Conservation (phyloP, 2,797 vertebrate genomes). For the Onychomys arenicola region DNA sequence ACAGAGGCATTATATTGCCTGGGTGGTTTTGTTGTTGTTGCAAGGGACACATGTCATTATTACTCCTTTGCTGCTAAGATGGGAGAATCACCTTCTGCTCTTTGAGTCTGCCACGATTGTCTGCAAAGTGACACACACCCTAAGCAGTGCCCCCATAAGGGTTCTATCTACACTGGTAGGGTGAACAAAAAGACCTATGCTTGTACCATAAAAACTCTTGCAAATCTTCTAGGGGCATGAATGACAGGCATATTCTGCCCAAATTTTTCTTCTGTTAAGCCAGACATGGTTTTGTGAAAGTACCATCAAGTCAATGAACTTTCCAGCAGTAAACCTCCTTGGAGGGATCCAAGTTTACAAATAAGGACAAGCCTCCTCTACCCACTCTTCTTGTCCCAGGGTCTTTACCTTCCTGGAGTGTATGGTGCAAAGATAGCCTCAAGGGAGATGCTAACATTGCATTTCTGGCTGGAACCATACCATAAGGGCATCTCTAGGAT, state of each 20-base stretch:
- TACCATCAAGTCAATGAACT: not conserved
- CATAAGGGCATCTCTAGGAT: slow-evolving; percentile 23
- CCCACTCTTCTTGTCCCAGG: not conserved
- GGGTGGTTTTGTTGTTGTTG: not conserved
- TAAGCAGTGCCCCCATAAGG: not conserved
- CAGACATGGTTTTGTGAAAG: slow-evolving; percentile 46
- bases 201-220: not conserved
- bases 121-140: not conserved
- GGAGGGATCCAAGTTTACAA: not conserved
- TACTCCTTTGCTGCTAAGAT: not conserved
- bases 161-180: not conserved
- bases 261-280: slow-evolving; percentile 56
- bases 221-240: slow-evolving; percentile 54
- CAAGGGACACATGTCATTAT: not conserved
- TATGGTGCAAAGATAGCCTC: not conserved
- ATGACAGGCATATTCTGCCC: slow-evolving; percentile 48
- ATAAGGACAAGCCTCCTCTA: not conserved
- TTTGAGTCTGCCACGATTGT: not conserved
- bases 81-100: not conserved
- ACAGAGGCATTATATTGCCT: rapidly evolving
- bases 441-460: not conserved
- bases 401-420: not conserved
- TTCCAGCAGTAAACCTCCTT: not conserved
- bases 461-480: not conserved
- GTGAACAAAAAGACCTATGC: not conserved